Evolutionary conservation across 2,888 invertebrate species (phyloP).

Genomic region (Drosophila vallismaia): DNA sequence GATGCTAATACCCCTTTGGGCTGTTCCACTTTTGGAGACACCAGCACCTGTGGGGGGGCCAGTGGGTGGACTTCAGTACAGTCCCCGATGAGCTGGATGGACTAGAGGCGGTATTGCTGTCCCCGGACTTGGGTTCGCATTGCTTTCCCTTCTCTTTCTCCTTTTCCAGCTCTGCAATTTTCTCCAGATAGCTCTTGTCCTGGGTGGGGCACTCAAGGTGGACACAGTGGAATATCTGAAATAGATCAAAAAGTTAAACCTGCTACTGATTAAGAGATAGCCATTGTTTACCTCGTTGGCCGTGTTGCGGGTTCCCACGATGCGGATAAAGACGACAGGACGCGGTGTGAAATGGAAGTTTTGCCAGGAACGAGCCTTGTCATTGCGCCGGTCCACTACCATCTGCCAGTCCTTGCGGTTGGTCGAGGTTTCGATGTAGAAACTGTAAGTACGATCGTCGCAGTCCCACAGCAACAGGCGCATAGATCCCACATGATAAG

Average conservation of each 20-base stretch:
- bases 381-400: slow-evolving; percentile 93
- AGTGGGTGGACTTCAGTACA: slow-evolving; percentile 27
- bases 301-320: slow-evolving; percentile 98
- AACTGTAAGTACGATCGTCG: slow-evolving; percentile 96
- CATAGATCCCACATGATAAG: slow-evolving; percentile 95
- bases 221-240: slow-evolving; percentile 97
- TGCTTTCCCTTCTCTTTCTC: slow-evolving; percentile 55
- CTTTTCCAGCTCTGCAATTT: slow-evolving; percentile 55
- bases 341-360: slow-evolving; percentile 92
- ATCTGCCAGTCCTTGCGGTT: slow-evolving; percentile 97
- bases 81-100: not conserved
- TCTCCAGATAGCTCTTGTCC: slow-evolving; percentile 74
- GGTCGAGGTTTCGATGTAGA: slow-evolving; percentile 96
- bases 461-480: slow-evolving; percentile 98
- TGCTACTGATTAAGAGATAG: not conserved
- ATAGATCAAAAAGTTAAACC: not conserved
- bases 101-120: slow-evolving; percentile 55
- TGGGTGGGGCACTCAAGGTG: slow-evolving; percentile 98
- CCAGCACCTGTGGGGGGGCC: slow-evolving; percentile 22
- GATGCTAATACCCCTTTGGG: slow-evolving; percentile 9
- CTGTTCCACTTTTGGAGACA: slow-evolving; percentile 13
- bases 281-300: slow-evolving; percentile 92
- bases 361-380: slow-evolving; percentile 97
- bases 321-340: slow-evolving; percentile 96
- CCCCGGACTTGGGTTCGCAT: slow-evolving; percentile 1